Evolutionary conservation across 2,797 vertebrate genomes (phyloP).

Genomic region (Gymnoscopelus braueri): DNA sequence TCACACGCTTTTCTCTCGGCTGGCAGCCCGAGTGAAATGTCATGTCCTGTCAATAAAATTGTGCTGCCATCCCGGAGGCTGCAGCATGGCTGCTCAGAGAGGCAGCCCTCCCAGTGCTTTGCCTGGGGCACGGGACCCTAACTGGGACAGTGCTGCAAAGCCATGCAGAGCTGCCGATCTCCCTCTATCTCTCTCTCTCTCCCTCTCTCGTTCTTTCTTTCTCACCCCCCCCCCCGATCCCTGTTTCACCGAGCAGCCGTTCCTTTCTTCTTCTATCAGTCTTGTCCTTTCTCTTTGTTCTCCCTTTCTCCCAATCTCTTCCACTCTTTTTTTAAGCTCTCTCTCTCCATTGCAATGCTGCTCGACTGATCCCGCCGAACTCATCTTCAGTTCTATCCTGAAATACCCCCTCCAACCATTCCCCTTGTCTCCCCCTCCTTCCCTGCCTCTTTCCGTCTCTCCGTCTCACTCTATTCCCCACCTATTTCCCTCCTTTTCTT

Average conservation of each 20-base stretch:
- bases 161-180: constrained; percentile 40
- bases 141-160: constrained; percentile 63
- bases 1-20: constrained; percentile 59
- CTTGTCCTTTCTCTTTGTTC: not conserved
- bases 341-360: too few relatives aligned
- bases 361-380: too few relatives aligned
- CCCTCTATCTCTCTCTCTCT: not conserved
- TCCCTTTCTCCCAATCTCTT: not conserved
- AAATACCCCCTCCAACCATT: too few relatives aligned
- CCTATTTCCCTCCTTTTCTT: too few relatives aligned
- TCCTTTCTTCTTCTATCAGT: not conserved
- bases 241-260: constrained; percentile 8
- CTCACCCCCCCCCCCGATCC: not conserved
- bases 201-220: not conserved
- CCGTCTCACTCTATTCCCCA: too few relatives aligned
- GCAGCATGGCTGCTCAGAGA: constrained; percentile 61
- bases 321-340: constrained; percentile 4
- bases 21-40: constrained; percentile 79
- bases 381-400: too few relatives aligned
- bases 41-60: constrained; percentile 81
- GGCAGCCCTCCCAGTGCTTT: constrained; percentile 69
- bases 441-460: too few relatives aligned
- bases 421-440: too few relatives aligned
- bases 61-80: constrained; percentile 69
- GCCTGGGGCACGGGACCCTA: constrained; percentile 70